These are phyloP conservation scores for Zingel zingel DNA, from an alignment of 2,113 vertebrate species.

Conservation along the genomic window DNA sequence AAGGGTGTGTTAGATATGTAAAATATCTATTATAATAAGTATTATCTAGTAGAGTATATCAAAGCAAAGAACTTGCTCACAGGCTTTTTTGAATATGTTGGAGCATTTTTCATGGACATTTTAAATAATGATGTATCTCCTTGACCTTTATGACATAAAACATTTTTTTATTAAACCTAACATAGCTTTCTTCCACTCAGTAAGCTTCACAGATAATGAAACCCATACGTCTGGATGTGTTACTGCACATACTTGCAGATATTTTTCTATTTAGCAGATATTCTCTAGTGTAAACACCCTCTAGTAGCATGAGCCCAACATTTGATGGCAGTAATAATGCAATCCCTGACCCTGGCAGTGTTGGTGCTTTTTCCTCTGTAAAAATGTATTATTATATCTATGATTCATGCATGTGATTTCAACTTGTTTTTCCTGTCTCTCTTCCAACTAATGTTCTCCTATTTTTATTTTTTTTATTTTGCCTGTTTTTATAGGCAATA, in stretches of 20 bases:
- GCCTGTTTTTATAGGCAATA: slow-evolving; percentile 79
- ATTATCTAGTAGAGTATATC: background rate
- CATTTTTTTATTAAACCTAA: background rate
- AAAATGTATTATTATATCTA: background rate
- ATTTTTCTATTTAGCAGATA: background rate
- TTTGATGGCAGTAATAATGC: slow-evolving; percentile 4
- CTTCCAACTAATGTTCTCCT: background rate
- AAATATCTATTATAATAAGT: background rate
- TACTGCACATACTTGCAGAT: background rate
- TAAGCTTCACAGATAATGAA: background rate
- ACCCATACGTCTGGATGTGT: background rate
- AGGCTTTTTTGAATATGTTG: background rate
- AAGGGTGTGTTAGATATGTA: background rate
- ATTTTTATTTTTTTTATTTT: slow-evolving; percentile 31
- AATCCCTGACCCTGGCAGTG: background rate
- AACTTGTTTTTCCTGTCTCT: slow-evolving; percentile 19
- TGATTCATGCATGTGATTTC: slow-evolving; percentile 3
- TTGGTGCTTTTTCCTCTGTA: background rate
- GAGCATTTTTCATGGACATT: background rate
- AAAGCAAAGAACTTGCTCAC: background rate
- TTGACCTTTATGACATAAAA: background rate
- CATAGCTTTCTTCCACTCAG: background rate
- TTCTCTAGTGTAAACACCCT: background rate
- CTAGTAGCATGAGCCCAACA: background rate
- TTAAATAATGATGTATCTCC: background rate